Conservation (phyloP, 2,888 invertebrate species). For the Diadegma fenestrale region DNA sequence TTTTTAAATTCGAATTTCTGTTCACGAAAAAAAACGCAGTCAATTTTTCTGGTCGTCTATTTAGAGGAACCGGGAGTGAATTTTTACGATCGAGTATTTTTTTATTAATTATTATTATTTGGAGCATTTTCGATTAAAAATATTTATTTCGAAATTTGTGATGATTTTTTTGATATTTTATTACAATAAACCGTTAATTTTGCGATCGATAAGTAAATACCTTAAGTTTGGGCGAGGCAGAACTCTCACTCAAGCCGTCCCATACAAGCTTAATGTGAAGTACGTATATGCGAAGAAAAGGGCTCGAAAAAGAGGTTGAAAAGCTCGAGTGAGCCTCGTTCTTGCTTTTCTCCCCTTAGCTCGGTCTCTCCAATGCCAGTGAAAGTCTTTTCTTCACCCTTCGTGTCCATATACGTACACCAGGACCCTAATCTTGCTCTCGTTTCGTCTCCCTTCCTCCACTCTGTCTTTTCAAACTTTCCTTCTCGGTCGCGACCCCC, state of each 20-base stretch:
- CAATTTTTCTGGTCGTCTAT: neutral
- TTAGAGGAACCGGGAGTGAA: neutral
- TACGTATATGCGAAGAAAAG: constrained; percentile 5
- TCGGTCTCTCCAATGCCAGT: neutral
- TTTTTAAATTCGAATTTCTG: neutral
- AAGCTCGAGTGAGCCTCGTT: constrained; percentile 39
- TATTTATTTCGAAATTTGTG: neutral
- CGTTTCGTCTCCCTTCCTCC: constrained; percentile 36
- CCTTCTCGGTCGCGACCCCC: constrained; percentile 27
- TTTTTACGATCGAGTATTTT: too few relatives aligned
- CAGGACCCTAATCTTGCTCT: constrained; percentile 58
- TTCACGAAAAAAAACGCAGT: neutral
- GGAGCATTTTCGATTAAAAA: too few relatives aligned
- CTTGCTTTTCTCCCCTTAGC: constrained; percentile 20
- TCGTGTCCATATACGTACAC: constrained; percentile 35
- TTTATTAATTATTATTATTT: too few relatives aligned
- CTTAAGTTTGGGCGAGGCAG: constrained; percentile 16
- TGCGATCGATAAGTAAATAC: constrained; percentile 24
- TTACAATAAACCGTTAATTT: neutral
- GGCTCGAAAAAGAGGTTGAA: constrained; percentile 32
- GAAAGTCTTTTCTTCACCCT: constrained; percentile 50
- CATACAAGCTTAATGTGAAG: constrained; percentile 34
- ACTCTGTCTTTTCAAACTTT: constrained; percentile 38
- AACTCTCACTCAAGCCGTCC: constrained; percentile 11
- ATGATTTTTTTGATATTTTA: neutral